phyloP scores from a whole-genome alignment of 2,113 vertebrate genomes.

The Pachyramphus minor region DNA sequence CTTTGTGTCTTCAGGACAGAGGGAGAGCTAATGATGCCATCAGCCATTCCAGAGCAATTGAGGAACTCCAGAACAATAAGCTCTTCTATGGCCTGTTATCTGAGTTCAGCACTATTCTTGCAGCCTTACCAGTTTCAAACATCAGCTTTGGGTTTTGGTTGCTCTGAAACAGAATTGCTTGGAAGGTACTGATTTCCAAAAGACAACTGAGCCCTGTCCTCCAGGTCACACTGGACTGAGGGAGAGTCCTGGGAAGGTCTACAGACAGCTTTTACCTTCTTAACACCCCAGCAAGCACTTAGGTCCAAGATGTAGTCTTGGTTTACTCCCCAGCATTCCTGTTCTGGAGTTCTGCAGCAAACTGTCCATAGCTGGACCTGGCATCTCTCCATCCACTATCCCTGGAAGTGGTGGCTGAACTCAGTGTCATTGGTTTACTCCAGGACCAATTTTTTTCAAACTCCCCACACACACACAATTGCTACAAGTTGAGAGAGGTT shows the following conservation, averaged over 20 bases:
- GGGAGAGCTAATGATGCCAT: not conserved
- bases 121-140: not conserved
- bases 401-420: not conserved
- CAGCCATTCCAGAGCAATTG: not conserved
- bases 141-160: not conserved
- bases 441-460: no score
- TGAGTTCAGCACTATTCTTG: not conserved
- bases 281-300: rapidly evolving
- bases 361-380: not conserved
- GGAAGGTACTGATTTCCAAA: not conserved
- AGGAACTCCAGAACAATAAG: not conserved
- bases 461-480: no score
- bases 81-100: not conserved
- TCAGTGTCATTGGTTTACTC: no score
- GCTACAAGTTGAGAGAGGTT: no score
- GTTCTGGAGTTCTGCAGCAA: not conserved
- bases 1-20: not conserved
- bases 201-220: not conserved
- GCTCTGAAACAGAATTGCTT: not conserved
- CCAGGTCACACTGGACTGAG: rapidly evolving
- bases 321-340: not conserved
- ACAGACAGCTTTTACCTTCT: not conserved
- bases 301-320: not conserved
- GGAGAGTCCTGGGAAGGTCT: not conserved
- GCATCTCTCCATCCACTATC: not conserved